Percentiles rank a stretch among this genome's conserved stretches.
phyloP scores from a whole-genome alignment of 1,140 invertebrate species.

The Cotesia typhae region DNA sequence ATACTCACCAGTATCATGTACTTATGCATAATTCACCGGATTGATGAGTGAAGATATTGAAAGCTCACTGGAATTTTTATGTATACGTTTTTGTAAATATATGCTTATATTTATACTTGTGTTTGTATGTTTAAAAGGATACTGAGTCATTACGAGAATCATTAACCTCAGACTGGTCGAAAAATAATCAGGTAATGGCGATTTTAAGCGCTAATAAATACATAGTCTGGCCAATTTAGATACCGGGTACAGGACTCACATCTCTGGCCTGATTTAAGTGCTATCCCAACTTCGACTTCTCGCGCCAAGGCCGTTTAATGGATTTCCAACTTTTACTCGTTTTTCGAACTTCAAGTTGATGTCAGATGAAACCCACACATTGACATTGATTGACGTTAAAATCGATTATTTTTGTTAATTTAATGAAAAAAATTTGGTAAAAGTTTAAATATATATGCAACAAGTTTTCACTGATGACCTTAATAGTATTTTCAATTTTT shows the following conservation, averaged over 20 bases:
- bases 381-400: too few relatives aligned
- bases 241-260: slow-evolving; percentile 37
- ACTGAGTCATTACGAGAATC: slow-evolving; percentile 31
- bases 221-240: slow-evolving; percentile 48
- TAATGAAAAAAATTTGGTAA: too few relatives aligned
- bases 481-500: too few relatives aligned
- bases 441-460: too few relatives aligned
- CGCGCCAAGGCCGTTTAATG: not conserved
- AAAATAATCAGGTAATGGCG: slow-evolving; percentile 31
- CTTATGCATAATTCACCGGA: slow-evolving; percentile 11
- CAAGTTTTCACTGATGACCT: too few relatives aligned
- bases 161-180: slow-evolving; percentile 36
- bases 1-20: not conserved
- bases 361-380: too few relatives aligned
- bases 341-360: too few relatives aligned
- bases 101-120: not conserved
- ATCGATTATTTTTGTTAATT: too few relatives aligned
- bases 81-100: not conserved
- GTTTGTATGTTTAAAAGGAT: not conserved
- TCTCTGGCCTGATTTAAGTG: slow-evolving; percentile 27
- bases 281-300: not conserved
- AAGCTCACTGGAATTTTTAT: not conserved
- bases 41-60: slow-evolving; percentile 1
- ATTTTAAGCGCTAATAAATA: slow-evolving; percentile 48
- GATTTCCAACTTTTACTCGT: too few relatives aligned